phyloP scores from a whole-genome alignment of 2,888 invertebrate genomes.

The Unio delphinus region DNA sequence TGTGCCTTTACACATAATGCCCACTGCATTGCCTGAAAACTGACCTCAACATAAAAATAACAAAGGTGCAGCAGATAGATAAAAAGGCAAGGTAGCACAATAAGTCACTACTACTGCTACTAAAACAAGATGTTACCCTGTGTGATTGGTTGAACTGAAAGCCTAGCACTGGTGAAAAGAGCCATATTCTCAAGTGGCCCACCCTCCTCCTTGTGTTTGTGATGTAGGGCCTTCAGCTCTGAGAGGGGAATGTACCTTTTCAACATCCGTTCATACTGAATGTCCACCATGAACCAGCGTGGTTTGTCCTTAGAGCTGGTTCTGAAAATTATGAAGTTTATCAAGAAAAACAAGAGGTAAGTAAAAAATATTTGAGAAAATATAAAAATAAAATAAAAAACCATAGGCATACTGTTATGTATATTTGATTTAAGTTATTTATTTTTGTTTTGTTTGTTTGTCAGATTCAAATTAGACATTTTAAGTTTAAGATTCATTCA shows the following conservation, averaged over 20 bases:
- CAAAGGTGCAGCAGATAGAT: background rate
- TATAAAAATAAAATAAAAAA: background rate
- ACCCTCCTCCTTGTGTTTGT: conserved; percentile 59
- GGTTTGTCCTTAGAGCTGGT: conserved; percentile 56
- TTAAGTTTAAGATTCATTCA: too few species aligned
- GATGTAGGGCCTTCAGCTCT: conserved; percentile 63
- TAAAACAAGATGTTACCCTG: conserved; percentile 46
- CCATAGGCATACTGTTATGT: too few species aligned
- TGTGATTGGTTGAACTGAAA: conserved; percentile 68
- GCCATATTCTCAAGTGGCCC: conserved; percentile 65
- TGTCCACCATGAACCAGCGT: conserved; percentile 70
- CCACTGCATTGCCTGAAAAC: background rate
- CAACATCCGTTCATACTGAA: conserved; percentile 63
- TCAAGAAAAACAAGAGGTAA: background rate
- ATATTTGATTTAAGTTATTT: too few species aligned
- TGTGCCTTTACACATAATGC: background rate
- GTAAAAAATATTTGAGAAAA: background rate
- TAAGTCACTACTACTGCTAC: background rate
- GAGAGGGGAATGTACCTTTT: conserved; percentile 63
- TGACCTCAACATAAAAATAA: too few species aligned
- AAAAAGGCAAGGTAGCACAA: background rate
- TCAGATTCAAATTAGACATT: too few species aligned
- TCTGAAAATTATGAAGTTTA: conserved; percentile 21
- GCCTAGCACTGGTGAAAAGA: conserved; percentile 66
- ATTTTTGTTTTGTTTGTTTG: too few species aligned